These are phyloP conservation scores for Drosophila rubida DNA, from an alignment of 2,888 invertebrate species.

Conservation along the genomic window DNA sequence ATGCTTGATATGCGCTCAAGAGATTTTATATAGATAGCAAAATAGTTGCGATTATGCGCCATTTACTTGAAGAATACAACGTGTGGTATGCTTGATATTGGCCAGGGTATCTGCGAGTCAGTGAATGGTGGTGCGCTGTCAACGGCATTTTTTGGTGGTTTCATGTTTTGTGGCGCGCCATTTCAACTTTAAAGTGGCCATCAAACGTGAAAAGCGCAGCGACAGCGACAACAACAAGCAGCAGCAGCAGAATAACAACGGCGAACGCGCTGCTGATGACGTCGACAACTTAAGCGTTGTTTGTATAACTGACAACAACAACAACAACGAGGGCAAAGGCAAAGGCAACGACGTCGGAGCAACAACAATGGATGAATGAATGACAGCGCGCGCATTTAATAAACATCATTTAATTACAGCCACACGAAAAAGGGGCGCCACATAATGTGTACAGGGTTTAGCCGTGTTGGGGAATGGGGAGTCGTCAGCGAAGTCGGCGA, in stretches of 20 bases:
- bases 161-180: slow-evolving; percentile 9
- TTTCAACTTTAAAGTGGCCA: slow-evolving; percentile 55
- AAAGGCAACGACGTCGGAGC: slow-evolving; percentile 2
- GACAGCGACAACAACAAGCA: not conserved
- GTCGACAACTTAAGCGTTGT: slow-evolving; percentile 40
- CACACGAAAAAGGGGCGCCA: slow-evolving; percentile 28
- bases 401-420: slow-evolving; percentile 75
- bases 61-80: no score
- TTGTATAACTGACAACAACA: slow-evolving; percentile 24
- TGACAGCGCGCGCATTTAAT: slow-evolving; percentile 61
- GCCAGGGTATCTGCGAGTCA: not conserved
- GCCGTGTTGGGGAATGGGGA: not conserved
- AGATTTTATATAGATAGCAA: no score
- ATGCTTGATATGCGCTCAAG: no score
- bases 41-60: no score
- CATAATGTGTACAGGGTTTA: slow-evolving; percentile 31
- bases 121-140: not conserved
- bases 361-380: slow-evolving; percentile 40
- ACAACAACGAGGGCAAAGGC: slow-evolving; percentile 4
- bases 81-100: not conserved
- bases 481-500: no score
- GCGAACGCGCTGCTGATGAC: slow-evolving; percentile 39
- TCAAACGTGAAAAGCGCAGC: slow-evolving; percentile 55
- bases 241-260: not conserved
- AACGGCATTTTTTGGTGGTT: not conserved